These are phyloP conservation scores for Furcifer pardalis DNA, from an alignment of 2,797 vertebrate species.

Conservation along the genomic window DNA sequence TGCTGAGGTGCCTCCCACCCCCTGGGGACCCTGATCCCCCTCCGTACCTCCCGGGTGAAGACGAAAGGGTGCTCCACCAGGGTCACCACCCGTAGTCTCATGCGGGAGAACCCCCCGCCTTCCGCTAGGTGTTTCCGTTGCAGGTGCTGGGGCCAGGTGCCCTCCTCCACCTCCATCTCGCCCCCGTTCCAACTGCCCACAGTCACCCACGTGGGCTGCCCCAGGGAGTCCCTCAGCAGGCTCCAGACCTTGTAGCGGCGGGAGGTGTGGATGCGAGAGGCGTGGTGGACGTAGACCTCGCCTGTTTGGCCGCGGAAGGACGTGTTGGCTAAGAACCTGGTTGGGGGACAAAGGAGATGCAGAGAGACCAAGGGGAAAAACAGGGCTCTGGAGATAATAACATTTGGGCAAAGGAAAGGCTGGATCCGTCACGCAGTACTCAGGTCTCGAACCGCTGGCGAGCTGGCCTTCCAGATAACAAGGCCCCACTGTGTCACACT, in stretches of 20 bases:
- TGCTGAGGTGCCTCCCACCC: too few species aligned
- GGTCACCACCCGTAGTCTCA: conserved; percentile 85
- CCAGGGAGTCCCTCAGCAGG: conserved; percentile 78
- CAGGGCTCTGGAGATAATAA: background rate
- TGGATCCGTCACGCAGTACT: too few species aligned
- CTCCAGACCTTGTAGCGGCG: conserved; percentile 87
- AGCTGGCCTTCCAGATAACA: too few species aligned
- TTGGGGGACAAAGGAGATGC: too few species aligned
- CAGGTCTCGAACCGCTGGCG: too few species aligned
- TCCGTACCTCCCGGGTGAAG: conserved; percentile 81
- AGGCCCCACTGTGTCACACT: too few species aligned
- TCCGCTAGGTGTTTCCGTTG: conserved; percentile 41
- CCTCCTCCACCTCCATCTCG: conserved; percentile 80
- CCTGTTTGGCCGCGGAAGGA: conserved; percentile 87
- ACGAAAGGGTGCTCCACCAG: conserved; percentile 91
- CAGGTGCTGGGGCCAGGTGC: conserved; percentile 70
- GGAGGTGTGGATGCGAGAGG: conserved; percentile 75
- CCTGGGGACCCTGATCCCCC: fast-evolving
- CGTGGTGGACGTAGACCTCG: conserved; percentile 71
- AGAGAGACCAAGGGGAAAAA: background rate
- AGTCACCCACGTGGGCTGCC: conserved; percentile 89
- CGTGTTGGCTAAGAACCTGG: conserved; percentile 87
- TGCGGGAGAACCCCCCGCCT: conserved; percentile 1
- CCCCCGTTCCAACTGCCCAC: conserved; percentile 85
- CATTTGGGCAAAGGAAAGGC: background rate